Evolutionary conservation across 2,888 invertebrate genomes (phyloP).

Genomic region (Tachina grossa): DNA sequence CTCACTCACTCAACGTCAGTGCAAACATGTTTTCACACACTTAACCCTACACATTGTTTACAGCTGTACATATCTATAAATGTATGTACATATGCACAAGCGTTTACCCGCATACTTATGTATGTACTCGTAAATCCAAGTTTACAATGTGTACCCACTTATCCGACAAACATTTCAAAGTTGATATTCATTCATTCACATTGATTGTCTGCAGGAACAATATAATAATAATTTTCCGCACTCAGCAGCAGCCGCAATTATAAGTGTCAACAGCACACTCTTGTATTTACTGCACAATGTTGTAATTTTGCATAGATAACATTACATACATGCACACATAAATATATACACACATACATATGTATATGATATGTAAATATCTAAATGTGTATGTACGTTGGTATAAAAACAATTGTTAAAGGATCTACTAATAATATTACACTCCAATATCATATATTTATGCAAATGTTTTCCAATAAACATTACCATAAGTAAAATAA

Average conservation of each 20-base stretch:
- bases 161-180: constrained; percentile 37
- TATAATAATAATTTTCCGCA: constrained; percentile 47
- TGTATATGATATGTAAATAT: not conserved
- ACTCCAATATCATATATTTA: constrained; percentile 7
- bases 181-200: constrained; percentile 37
- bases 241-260: constrained; percentile 58
- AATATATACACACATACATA: not conserved
- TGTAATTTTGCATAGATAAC: not conserved
- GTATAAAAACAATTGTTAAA: not conserved
- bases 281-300: constrained; percentile 17
- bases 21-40: not conserved
- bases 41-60: not conserved
- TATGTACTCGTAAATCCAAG: constrained; percentile 1
- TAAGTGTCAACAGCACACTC: constrained; percentile 63
- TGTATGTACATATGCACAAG: not conserved
- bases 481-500: not conserved
- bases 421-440: constrained; percentile 38
- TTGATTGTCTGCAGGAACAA: constrained; percentile 51
- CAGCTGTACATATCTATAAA: not conserved
- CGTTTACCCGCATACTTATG: not conserved
- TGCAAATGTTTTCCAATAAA: constrained; percentile 25
- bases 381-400: not conserved
- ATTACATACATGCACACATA: constrained; percentile 13
- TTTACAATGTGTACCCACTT: constrained; percentile 18
- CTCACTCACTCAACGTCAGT: not conserved